phyloP scores from a whole-genome alignment of 2,888 invertebrate genomes.

The Drosophila nigricruria region DNA sequence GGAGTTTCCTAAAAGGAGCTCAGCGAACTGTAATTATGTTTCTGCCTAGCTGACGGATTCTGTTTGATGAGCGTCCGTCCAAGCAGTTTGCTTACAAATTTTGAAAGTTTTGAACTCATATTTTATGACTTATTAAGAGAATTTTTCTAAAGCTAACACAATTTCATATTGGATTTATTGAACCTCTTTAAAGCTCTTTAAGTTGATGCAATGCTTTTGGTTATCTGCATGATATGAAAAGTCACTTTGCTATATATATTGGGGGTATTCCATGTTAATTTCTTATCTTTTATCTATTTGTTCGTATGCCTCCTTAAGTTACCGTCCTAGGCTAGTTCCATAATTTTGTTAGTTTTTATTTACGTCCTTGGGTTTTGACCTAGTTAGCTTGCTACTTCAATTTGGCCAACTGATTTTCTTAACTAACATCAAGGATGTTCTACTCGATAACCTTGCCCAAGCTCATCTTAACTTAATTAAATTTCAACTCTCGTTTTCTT shows the following conservation, averaged over 20 bases:
- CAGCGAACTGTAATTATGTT: slow-evolving; percentile 11
- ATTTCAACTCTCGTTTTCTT: background rate
- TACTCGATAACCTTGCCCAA: background rate
- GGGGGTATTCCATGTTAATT: background rate
- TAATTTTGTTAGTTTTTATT: no score
- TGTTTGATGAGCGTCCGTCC: background rate
- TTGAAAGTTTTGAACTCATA: no score
- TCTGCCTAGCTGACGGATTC: background rate
- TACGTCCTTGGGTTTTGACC: no score
- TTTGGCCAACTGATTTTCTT: no score
- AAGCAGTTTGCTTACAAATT: background rate
- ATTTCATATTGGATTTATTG: background rate
- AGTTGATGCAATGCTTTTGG: no score
- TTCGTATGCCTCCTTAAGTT: no score
- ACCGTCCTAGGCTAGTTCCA: no score
- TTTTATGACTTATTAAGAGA: background rate
- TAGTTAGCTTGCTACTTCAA: no score
- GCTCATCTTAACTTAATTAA: background rate
- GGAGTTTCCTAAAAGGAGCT: background rate
- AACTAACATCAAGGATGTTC: background rate
- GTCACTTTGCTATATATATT: no score
- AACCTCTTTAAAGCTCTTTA: background rate
- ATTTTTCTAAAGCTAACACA: background rate
- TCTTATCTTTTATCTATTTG: no score
- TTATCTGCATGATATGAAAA: no score